Conservation (phyloP, 2,888 invertebrate genomes). For the Eremobia ochroleuca region DNA sequence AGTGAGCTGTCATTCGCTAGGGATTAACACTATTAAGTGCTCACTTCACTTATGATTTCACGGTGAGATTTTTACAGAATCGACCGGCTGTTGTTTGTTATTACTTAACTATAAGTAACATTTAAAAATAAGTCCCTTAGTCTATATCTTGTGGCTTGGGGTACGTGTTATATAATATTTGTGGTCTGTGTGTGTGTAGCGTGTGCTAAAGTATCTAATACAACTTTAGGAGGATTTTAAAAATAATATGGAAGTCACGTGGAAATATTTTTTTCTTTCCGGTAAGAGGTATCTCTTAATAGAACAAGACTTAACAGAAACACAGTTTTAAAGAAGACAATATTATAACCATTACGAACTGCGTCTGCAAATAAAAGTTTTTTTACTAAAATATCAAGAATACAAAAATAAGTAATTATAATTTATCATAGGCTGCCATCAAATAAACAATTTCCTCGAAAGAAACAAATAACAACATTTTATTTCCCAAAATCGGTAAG, state of each 20-base stretch:
- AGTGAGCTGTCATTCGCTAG: too few relatives aligned
- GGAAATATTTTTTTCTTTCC: not conserved
- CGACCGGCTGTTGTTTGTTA: not conserved
- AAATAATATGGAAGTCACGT: not conserved
- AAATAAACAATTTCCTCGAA: not conserved
- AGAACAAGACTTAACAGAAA: too few relatives aligned
- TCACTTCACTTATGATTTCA: too few relatives aligned
- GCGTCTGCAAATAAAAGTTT: not conserved
- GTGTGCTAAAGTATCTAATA: not conserved
- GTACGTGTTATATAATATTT: not conserved
- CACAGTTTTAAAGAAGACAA: too few relatives aligned
- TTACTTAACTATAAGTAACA: not conserved
- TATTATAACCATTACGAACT: not conserved
- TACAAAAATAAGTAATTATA: not conserved
- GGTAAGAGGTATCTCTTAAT: not conserved
- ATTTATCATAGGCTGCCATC: not conserved
- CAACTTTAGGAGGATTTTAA: not conserved
- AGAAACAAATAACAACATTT: too few relatives aligned
- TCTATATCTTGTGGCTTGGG: not conserved
- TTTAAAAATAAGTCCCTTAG: not conserved
- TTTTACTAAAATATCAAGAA: not conserved
- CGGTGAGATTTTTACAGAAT: too few relatives aligned
- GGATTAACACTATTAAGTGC: too few relatives aligned
- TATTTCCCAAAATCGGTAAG: not conserved
- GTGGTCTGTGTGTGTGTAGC: too few relatives aligned